Conservation (phyloP, 2,113 vertebrate genomes). For the Neodontobutis hainanensis region DNA sequence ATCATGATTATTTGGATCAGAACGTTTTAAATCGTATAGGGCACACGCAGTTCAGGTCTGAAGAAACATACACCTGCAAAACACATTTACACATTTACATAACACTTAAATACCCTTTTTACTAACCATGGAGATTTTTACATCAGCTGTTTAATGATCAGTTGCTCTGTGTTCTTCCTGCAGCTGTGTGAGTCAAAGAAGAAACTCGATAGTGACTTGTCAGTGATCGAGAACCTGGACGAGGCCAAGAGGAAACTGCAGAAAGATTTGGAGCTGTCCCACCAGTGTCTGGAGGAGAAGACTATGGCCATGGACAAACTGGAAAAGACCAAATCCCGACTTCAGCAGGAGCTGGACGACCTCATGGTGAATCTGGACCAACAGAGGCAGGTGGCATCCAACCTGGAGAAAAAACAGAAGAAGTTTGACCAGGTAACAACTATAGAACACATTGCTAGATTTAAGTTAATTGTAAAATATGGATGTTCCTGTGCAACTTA, state of each 20-base stretch:
- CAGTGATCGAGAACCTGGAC: slow-evolving; percentile 90
- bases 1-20: no score
- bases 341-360: slow-evolving; percentile 98
- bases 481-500: background rate
- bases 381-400: slow-evolving; percentile 95
- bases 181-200: slow-evolving; percentile 93
- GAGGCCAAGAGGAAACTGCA: slow-evolving; percentile 91
- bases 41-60: no score
- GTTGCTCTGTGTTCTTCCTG: background rate
- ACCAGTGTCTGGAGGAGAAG: slow-evolving; percentile 94
- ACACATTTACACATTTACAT: no score
- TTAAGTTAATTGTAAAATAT: background rate
- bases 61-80: no score
- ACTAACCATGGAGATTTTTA: background rate
- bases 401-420: slow-evolving; percentile 98
- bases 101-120: no score
- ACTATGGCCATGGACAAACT: slow-evolving; percentile 91
- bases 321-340: slow-evolving; percentile 95
- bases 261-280: slow-evolving; percentile 89
- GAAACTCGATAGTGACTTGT: slow-evolving; percentile 93
- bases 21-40: no score
- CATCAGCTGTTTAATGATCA: background rate
- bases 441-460: no score
- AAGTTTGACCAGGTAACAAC: slow-evolving; percentile 94
- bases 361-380: slow-evolving; percentile 94